phyloP scores from a whole-genome alignment of 2,888 invertebrate genomes.

The Diarsia dahlii region DNA sequence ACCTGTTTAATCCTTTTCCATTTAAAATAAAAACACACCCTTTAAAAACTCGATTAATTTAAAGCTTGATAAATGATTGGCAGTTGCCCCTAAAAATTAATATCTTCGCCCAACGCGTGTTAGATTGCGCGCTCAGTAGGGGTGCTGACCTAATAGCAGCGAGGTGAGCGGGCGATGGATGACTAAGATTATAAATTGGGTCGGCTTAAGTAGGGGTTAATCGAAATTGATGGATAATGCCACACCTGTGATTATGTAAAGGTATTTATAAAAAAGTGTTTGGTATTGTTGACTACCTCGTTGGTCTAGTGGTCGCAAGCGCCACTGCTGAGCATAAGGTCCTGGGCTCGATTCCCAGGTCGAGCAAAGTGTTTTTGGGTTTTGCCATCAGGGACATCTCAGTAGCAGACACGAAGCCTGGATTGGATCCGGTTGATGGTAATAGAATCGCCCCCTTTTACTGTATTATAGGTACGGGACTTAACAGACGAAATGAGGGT shows the following conservation, averaged over 20 bases:
- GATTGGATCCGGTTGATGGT: no score
- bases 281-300: no score
- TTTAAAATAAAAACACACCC: slow-evolving; percentile 29
- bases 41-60: slow-evolving; percentile 29
- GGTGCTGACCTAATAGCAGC: slow-evolving; percentile 37
- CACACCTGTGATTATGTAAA: slow-evolving; percentile 20
- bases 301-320: no score
- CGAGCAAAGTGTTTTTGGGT: no score
- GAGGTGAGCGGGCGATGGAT: slow-evolving; percentile 21
- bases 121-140: slow-evolving; percentile 26
- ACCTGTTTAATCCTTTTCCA: slow-evolving; percentile 24
- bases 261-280: slow-evolving; percentile 3
- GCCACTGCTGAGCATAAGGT: no score
- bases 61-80: slow-evolving; percentile 54
- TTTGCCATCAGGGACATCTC: no score
- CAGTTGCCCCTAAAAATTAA: slow-evolving; percentile 48
- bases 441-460: no score
- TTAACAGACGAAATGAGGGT: no score
- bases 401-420: no score
- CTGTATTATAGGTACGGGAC: no score
- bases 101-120: slow-evolving; percentile 12
- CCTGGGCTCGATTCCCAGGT: no score
- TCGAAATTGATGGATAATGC: slow-evolving; percentile 45
- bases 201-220: slow-evolving; percentile 49
- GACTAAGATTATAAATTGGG: slow-evolving; percentile 43